These are phyloP conservation scores for Augochlora pura DNA, from an alignment of 1,140 invertebrate genomes.

Conservation along the genomic window DNA sequence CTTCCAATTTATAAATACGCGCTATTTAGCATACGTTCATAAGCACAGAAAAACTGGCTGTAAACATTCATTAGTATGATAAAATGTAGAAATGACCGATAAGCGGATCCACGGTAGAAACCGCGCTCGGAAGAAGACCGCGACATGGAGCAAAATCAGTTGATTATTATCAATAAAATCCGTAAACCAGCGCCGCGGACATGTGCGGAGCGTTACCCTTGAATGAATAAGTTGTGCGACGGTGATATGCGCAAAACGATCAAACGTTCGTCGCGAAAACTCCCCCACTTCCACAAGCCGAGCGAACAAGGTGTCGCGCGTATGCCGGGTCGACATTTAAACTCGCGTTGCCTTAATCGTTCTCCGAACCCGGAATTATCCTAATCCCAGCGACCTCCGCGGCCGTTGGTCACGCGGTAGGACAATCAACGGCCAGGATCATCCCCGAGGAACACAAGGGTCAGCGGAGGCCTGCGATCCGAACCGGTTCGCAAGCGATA, in stretches of 20 bases:
- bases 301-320: not conserved
- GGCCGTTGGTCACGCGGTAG: not conserved
- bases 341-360: not conserved
- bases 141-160: not conserved
- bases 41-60: no score
- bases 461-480: no score
- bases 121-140: not conserved
- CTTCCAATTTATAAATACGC: no score
- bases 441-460: no score
- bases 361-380: not conserved
- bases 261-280: not conserved
- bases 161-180: not conserved
- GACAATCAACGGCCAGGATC: not conserved
- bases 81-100: no score
- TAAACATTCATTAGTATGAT: no score
- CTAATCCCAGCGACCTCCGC: not conserved
- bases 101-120: no score
- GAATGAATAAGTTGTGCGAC: not conserved
- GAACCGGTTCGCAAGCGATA: no score
- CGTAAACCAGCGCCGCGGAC: not conserved
- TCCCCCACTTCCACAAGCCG: not conserved
- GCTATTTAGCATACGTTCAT: no score
- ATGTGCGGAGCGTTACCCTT: not conserved
- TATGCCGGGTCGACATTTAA: not conserved
- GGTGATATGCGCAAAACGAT: not conserved